Base-by-base conservation (phyloP, 2,888 invertebrate genomes). In the Microplitis deprimator region DNA sequence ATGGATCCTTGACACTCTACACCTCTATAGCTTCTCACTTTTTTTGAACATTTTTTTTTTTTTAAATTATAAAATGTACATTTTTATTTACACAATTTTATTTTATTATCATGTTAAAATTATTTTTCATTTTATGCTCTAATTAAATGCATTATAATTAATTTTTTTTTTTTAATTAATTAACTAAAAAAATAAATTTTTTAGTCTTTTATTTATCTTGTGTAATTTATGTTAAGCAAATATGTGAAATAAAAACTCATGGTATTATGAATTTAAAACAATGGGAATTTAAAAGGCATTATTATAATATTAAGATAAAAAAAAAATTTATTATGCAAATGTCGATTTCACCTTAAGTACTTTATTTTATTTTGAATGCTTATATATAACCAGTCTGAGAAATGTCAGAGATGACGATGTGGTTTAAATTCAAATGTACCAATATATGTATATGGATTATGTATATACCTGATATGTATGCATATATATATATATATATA, bases 1-100 rank as follows among this genome's bases (percentile, higher is more conserved):
- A 65, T 59, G 64, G 59, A 76, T 76, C 70, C 60, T n/a, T 70
- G 40, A 72, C 71, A 72, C 62, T 72, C 40, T 61, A 62, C 62
- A 39, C 17, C 38, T 72, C 70, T 59, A 50, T 20, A 59, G 70
- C 38, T 60, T 61, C 62, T 61, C 5, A 8, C 17, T 60, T 40
- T 59, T 40, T 16, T 16, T 39, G 16, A 0, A 8, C 6, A 38
- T 40, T 59, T 40, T 16, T 16, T 39, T 8, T 39, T 7, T 40
- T 39, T 40, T 68, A 40, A 68, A 40, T 16, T 68, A 68, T 68
- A 17, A 16, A 13, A 20, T 16, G 17, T 65, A 50, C 3, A 50
- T 50, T 50, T 50, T 13, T 50, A 50, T 13, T 50, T 10, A 50
- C 13, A 50, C 13, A 10, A 50, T 2, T 50, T 50, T 50, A 50